Percentiles rank a stretch among this genome's conserved stretches.
These are phyloP conservation scores for Cepphus grylle DNA, from an alignment of 2,113 vertebrate genomes.

Conservation along the genomic window DNA sequence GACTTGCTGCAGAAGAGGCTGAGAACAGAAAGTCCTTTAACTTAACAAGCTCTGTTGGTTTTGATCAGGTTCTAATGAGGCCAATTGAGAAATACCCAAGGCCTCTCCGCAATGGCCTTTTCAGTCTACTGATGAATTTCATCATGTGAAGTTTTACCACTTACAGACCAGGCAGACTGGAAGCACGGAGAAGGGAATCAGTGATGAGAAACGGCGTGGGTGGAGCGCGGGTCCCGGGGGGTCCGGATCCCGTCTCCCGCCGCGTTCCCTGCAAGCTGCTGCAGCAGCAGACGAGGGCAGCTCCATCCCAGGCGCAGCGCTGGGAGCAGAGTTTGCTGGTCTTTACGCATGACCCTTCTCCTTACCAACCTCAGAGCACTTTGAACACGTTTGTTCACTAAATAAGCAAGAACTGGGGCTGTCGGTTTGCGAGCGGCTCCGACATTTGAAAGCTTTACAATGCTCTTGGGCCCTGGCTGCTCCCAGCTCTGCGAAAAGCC, in stretches of 20 bases:
- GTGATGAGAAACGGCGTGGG: neutral
- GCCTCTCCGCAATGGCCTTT: neutral
- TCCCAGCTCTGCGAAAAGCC: neutral
- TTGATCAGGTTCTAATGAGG: slow-evolving; percentile 46
- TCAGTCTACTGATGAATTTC: neutral
- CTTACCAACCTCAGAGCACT: neutral
- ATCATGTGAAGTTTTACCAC: neutral
- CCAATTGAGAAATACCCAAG: neutral
- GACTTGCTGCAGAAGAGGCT: slow-evolving; percentile 2
- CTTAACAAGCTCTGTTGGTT: neutral
- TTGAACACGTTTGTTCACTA: neutral
- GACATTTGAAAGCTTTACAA: neutral
- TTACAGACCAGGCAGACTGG: neutral
- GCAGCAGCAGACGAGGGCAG: neutral
- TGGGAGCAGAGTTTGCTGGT: neutral
- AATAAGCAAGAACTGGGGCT: neutral
- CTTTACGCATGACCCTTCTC: neutral
- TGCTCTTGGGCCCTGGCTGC: neutral
- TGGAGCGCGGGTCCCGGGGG: neutral
- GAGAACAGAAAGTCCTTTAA: slow-evolving; percentile 10
- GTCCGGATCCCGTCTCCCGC: neutral
- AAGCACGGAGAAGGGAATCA: rapidly evolving
- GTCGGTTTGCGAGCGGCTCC: rapidly evolving
- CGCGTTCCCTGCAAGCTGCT: neutral
- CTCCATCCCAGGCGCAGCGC: rapidly evolving